Evolutionary conservation across 2,797 vertebrate species (phyloP).

Genomic region (Helostoma temminkii): DNA sequence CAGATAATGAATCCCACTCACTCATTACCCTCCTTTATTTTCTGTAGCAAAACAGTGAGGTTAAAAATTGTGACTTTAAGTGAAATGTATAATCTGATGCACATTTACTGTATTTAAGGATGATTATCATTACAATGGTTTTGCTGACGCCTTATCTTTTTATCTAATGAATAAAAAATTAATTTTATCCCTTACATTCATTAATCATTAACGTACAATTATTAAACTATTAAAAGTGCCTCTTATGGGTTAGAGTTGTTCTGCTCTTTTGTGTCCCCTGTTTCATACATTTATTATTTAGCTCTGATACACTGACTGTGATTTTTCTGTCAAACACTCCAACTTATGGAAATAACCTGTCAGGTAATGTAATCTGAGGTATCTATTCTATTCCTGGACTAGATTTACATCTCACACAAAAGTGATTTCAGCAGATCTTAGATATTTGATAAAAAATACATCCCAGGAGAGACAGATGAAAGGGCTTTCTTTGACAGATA

Average conservation of each 20-base stretch:
- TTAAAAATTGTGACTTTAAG: background rate
- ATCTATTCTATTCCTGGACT: slow-evolving; percentile 42
- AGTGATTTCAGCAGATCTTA: slow-evolving; percentile 27
- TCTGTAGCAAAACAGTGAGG: background rate
- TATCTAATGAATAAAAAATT: too few relatives aligned
- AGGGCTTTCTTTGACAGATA: slow-evolving; percentile 51
- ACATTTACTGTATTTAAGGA: background rate
- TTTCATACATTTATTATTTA: background rate
- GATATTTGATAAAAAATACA: slow-evolving; percentile 49
- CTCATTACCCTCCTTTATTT: too few relatives aligned
- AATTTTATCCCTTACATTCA: too few relatives aligned
- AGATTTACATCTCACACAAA: slow-evolving; percentile 44
- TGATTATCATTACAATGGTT: background rate
- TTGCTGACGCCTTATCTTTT: background rate
- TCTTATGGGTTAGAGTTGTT: background rate
- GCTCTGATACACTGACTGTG: background rate
- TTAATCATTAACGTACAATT: too few relatives aligned
- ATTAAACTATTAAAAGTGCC: too few relatives aligned
- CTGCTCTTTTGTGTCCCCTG: background rate
- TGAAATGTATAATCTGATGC: background rate
- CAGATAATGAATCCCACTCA: too few relatives aligned
- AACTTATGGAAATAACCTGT: slow-evolving; percentile 17
- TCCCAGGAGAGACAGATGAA: slow-evolving; percentile 46
- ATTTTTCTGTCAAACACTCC: slow-evolving; percentile 2
- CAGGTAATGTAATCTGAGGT: slow-evolving; percentile 42